Evolutionary conservation across 2,888 invertebrate genomes (phyloP).

Genomic region (Polydrusus tereticollis): DNA sequence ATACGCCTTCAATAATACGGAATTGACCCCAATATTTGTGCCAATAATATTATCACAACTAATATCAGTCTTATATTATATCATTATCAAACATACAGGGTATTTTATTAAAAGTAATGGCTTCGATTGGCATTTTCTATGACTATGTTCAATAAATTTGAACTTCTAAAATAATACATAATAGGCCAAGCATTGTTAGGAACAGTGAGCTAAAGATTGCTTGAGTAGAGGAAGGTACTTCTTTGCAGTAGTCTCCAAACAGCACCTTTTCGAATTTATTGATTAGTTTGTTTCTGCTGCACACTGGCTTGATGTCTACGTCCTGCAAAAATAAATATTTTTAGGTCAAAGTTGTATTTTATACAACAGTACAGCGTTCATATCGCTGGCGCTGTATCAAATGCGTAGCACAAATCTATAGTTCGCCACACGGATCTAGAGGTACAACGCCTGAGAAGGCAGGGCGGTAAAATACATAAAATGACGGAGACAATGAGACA

Average conservation of each 20-base stretch:
- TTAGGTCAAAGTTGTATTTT: neutral
- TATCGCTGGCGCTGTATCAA: too few species aligned
- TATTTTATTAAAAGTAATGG: too few species aligned
- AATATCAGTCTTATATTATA: neutral
- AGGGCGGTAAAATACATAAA: too few species aligned
- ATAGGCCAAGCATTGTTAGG: neutral
- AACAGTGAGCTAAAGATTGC: neutral
- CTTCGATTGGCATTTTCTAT: too few species aligned
- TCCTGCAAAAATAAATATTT: neutral
- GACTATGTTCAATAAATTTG: too few species aligned
- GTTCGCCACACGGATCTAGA: too few species aligned
- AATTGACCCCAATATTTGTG: too few species aligned
- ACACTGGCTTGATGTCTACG: slow-evolving; percentile 16
- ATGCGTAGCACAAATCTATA: too few species aligned
- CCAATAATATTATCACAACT: neutral
- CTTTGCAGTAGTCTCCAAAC: slow-evolving; percentile 46
- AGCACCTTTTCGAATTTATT: slow-evolving; percentile 46
- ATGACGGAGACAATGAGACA: too few species aligned
- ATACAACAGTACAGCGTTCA: neutral
- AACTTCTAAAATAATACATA: neutral
- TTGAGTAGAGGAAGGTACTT: neutral
- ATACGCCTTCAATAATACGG: too few species aligned
- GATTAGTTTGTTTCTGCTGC: slow-evolving; percentile 37
- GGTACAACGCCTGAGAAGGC: too few species aligned
- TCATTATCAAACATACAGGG: neutral